Conservation (phyloP, 2,113 vertebrate genomes). For the Pampusana beccarii region DNA sequence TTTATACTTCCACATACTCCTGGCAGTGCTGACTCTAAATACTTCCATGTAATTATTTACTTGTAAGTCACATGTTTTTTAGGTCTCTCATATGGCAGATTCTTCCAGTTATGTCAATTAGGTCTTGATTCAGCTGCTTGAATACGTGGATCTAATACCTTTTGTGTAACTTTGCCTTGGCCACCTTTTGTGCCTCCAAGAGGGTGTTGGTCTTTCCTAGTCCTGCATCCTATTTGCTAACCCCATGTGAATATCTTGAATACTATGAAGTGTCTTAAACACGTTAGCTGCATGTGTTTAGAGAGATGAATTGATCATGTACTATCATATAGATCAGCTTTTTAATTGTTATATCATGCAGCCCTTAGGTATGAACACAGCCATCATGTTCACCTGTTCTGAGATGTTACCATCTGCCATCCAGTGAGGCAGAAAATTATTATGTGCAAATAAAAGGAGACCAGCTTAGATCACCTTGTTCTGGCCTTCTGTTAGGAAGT, state of each 20-base stretch:
- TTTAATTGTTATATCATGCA: background rate
- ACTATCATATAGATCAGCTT: background rate
- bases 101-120: background rate
- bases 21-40: background rate
- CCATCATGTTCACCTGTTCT: rapidly evolving
- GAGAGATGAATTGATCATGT: background rate
- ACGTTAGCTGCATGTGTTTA: background rate
- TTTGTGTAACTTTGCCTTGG: background rate
- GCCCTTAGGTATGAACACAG: background rate
- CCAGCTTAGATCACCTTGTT: background rate
- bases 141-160: background rate
- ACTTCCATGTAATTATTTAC: background rate
- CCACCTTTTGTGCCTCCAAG: background rate
- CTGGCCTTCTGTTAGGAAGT: background rate
- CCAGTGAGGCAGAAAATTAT: background rate
- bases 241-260: background rate
- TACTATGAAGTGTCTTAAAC: background rate
- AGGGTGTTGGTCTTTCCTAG: background rate
- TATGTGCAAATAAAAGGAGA: background rate
- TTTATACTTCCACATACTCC: background rate
- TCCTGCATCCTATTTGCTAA: background rate
- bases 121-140: background rate
- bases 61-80: background rate
- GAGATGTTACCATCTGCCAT: background rate
- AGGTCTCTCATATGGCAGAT: background rate